These are phyloP conservation scores for Pristionchus fissidentatus DNA, from an alignment of 2,888 invertebrate genomes.

Conservation along the genomic window DNA sequence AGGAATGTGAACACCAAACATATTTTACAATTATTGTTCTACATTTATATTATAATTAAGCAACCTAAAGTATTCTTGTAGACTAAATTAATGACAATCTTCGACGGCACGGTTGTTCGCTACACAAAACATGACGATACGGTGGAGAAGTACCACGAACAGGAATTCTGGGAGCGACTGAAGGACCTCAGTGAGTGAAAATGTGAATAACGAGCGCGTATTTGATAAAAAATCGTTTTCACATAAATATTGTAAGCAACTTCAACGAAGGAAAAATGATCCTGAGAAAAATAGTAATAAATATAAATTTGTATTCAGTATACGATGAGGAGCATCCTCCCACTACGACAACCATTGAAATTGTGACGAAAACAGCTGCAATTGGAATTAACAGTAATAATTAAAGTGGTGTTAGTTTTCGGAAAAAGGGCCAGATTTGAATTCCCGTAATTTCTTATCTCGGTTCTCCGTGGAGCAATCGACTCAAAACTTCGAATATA, in stretches of 20 bases:
- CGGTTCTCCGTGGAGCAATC: no score
- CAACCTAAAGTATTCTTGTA: no score
- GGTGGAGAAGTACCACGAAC: not conserved
- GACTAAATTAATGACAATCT: not conserved
- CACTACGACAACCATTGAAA: not conserved
- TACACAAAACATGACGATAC: conserved; percentile 3
- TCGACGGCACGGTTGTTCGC: not conserved
- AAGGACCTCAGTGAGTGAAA: not conserved
- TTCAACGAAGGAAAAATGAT: no score
- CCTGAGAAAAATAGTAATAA: not conserved
- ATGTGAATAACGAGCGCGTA: no score
- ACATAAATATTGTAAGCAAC: no score
- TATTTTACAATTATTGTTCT: no score
- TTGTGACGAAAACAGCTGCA: not conserved
- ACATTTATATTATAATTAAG: no score
- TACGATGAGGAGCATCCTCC: not conserved
- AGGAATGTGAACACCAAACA: no score
- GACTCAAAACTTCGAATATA: no score
- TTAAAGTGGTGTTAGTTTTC: not conserved
- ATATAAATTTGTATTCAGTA: not conserved
- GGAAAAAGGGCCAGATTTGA: not conserved
- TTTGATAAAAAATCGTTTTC: no score
- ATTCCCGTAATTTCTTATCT: no score
- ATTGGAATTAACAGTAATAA: no score
- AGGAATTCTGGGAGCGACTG: conserved; percentile 1